A percentile compares a stretch with the other conserved stretches of the same genome.
Conservation (phyloP, 2,888 invertebrate species). For the Biston betularia region DNA sequence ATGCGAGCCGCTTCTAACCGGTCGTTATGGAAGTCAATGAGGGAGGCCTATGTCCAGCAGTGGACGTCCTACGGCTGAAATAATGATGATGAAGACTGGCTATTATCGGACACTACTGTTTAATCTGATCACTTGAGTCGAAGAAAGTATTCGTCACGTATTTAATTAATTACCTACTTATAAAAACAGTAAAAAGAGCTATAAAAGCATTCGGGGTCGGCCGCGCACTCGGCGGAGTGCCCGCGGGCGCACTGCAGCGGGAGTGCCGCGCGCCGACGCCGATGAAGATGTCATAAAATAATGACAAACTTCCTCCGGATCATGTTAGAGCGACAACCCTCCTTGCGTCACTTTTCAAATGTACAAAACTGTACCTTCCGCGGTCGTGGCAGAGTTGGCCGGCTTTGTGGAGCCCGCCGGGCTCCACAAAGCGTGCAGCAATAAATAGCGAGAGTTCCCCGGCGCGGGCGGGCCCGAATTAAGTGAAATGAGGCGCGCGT, state of each 20-base stretch:
- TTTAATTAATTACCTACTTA: neutral
- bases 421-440: slow-evolving; percentile 75
- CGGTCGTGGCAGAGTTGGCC: neutral
- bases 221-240: slow-evolving; percentile 27
- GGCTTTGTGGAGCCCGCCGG: no score
- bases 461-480: slow-evolving; percentile 60
- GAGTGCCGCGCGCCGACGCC: slow-evolving; percentile 42
- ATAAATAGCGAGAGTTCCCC: slow-evolving; percentile 77
- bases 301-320: slow-evolving; percentile 71
- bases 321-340: slow-evolving; percentile 66
- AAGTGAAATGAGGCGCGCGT: slow-evolving; percentile 80
- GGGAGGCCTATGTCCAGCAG: no score
- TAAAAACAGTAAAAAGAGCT: slow-evolving; percentile 50
- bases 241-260: slow-evolving; percentile 38
- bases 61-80: no score
- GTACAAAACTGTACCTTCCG: slow-evolving; percentile 36
- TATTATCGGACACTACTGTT: neutral
- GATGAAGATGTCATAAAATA: slow-evolving; percentile 83
- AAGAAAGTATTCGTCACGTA: neutral
- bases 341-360: slow-evolving; percentile 42
- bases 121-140: neutral
- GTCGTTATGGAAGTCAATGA: no score
- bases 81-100: no score
- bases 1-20: no score
- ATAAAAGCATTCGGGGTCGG: slow-evolving; percentile 47